Evolutionary conservation across 1,140 invertebrate genomes (phyloP), one percentile per base, ranked within the genome.

Genomic region (Hypothenemus hampei): DNA sequence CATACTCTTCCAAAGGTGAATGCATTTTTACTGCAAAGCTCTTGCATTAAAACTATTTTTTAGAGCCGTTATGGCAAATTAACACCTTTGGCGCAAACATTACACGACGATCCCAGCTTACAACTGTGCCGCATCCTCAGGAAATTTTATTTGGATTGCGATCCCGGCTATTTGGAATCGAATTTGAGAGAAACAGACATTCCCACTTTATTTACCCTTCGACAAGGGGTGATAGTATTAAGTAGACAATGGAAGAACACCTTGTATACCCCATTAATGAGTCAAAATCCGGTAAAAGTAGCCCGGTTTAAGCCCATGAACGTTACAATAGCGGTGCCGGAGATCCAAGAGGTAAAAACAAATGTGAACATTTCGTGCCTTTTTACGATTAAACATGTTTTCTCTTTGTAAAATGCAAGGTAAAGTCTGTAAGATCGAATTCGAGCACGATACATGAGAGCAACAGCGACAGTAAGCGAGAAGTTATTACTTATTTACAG

Each of bases 161-260:
- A 87, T 57, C 75, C 89, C 0, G 72, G 77, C 5, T 78, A 80
- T 8, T 86, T 97, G 51, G 92, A 96, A 73, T 78, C 79, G 3
- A 91, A 93, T 70, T 79, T 97, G n/a, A 78, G 82, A 57, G 84
- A 90, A 62, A 75, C 83, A 13, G 86, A 91, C 65, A 77, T 95
- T 29, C 93, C 94, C 8, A 85, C 89, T 44, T 73, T 95, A 4
- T 91, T 88, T 47, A 95, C 88, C 0, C 75, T 97, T n/a, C 78
- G 92, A 67, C 88, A 91, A 82, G 91, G 91, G n/a, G 84, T 95
- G 15, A 85, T 94, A 67, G 90, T 93, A 36, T 69, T 97, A 15
- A 94, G 91, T 64, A 80, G 93, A 2, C 93, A 97, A 68, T 98
- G 94, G 94, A 97, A 97, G 73, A 96, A 94, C 71, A 88, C 93